Percentiles rank a stretch among this genome's conserved stretches.
Evolutionary conservation across 2,797 vertebrate species (phyloP).

Genomic region (Paratrypauchen microcephalus): DNA sequence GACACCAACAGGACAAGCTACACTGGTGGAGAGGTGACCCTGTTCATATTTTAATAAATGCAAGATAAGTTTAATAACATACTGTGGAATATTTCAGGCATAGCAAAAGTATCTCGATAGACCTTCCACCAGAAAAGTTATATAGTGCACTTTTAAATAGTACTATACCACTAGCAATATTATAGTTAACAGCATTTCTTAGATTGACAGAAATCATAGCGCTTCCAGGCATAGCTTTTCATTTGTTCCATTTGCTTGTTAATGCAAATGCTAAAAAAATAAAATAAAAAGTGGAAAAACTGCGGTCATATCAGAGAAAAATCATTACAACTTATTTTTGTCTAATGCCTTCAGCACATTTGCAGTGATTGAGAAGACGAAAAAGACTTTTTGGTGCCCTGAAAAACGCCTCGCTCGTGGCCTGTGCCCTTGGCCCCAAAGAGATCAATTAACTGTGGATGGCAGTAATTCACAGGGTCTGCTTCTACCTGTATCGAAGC

Average conservation of each 20-base stretch:
- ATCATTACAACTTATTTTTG: conserved; percentile 22
- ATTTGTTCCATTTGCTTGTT: neutral
- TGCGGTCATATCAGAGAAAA: conserved; percentile 24
- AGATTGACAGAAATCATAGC: neutral
- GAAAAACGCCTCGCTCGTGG: conserved; percentile 22
- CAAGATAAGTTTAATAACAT: no score
- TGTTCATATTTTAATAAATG: no score
- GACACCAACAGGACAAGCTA: no score
- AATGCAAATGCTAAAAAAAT: neutral
- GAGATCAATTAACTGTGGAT: conserved; percentile 71
- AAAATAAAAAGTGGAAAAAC: conserved; percentile 25
- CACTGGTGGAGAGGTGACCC: no score
- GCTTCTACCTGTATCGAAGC: conserved; percentile 45
- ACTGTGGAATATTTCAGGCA: no score
- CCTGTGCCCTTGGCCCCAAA: conserved; percentile 58
- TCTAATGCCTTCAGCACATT: conserved; percentile 24
- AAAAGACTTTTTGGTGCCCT: conserved; percentile 14
- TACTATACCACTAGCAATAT: no score
- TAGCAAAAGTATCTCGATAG: no score
- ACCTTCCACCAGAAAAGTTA: no score
- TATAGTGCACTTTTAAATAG: no score
- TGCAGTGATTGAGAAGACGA: conserved; percentile 14
- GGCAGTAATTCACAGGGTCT: conserved; percentile 55
- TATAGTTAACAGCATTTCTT: neutral
- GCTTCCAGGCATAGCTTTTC: neutral